Base-by-base conservation (phyloP, 2,888 invertebrate species). In the Cerceris rybyensis region DNA sequence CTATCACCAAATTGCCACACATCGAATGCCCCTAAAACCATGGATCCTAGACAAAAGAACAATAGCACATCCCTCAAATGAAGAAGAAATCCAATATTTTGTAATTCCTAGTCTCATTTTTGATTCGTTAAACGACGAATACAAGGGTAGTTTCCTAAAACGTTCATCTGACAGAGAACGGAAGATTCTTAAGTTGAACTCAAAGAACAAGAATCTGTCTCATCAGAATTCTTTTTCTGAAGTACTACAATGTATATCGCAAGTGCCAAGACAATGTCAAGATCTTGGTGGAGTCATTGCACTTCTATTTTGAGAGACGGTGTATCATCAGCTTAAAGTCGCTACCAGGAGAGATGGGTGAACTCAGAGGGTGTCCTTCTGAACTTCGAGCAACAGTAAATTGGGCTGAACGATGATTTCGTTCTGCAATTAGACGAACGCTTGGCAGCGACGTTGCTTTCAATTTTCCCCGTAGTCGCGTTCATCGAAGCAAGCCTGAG, bases 291-390 rank as follows among this genome's bases (percentile, higher is more conserved):
- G 52, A 75, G 85, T 83, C 85, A 28, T 85, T 83, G 85, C 76
- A 83, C 78, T 76, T 85, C 83, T 85, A 83, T 85, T 85, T 83
- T 78, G 70, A 75, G 72, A 50, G 7, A n/a, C 66, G 76, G 49
- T 78, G 81, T 61, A 83, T 85, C 85, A 78, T 78, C 77, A 28
- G 17, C 42, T 70, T 41, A 54, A 73, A 75, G 63, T 73, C 70
- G 61, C 54, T 65, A 43, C 68, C 65, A 57, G 28, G 71, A 71
- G 57, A 28, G 61, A 77, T 42, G 66, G 65, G 16, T 39, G 49
- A 70, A 72, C 54, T 61, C 41, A 16, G 46, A 55, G 71, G 52
- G 55, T 57, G 75, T 59, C 39, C 59, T 67, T 61, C 60, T 41
- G 70, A 43, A 70, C 59, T 73, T 46, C 6, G 46, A 39, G 28